Evolutionary conservation across 2,888 invertebrate species (phyloP).

Genomic region (Cremastinae sp.): DNA sequence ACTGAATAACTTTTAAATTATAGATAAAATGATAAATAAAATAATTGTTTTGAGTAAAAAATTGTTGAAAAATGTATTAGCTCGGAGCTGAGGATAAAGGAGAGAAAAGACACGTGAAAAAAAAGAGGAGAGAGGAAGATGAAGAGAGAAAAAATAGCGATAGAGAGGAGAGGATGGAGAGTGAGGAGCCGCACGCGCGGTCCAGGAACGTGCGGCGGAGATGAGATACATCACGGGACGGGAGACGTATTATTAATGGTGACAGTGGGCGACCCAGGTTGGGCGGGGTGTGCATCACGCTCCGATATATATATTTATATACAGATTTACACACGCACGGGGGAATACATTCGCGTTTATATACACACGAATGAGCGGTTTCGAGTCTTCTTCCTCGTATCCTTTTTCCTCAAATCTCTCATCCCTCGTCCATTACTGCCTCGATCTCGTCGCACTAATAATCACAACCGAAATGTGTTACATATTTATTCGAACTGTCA

Average conservation of each 20-base stretch:
- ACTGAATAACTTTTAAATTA: no score
- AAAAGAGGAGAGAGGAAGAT: constrained; percentile 30
- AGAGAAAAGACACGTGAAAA: constrained; percentile 57
- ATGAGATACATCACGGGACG: constrained; percentile 80
- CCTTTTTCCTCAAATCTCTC: constrained; percentile 54
- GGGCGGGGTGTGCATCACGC: constrained; percentile 77
- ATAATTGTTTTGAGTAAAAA: no score
- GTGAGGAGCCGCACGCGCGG: constrained; percentile 62
- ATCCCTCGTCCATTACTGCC: constrained; percentile 26
- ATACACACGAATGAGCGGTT: background rate
- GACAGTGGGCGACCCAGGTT: constrained; percentile 80
- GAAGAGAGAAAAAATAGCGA: constrained; percentile 16
- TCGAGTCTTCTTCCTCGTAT: constrained; percentile 63
- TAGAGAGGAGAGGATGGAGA: constrained; percentile 40
- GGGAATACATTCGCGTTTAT: background rate
- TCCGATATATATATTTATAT: constrained; percentile 31
- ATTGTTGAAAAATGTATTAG: background rate
- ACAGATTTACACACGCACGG: background rate
- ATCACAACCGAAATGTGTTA: constrained; percentile 48
- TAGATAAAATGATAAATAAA: no score
- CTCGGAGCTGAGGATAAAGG: constrained; percentile 62
- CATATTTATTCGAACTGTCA: constrained; percentile 26
- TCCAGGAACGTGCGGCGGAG: constrained; percentile 70
- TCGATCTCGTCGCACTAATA: constrained; percentile 27
- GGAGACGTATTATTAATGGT: constrained; percentile 80